Base-by-base conservation (phyloP, 2,113 vertebrate genomes). In the Galemys pyrenaicus region DNA sequence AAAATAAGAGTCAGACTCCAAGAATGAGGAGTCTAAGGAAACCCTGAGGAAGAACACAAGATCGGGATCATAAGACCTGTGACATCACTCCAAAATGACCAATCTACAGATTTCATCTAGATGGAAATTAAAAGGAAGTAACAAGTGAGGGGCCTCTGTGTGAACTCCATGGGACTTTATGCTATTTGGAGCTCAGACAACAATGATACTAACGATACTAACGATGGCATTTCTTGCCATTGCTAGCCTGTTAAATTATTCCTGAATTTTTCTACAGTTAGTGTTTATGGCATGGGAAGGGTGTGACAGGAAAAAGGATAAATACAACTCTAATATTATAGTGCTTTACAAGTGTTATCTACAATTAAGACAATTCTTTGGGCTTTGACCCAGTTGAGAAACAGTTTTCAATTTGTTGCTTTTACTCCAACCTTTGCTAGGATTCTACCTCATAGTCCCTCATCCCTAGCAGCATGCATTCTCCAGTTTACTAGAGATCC, bases 381-480 rank as follows among this genome's bases (percentile, higher is more conserved):
- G 15, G 11, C 3, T 81, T 44, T n/a, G n/a, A 28, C 1, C 51
- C 16, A 65, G 24, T 5, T 11, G 60, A 9, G 56, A 32, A 74
- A 93, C 2, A 37, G 20, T 6, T 49, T 87, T 74, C 37, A 46
- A 32, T 82, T 17, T 82, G n/a, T 71, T 17, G 24, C 54, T 86
- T 19, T 54, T 28, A 17, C 12, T 6, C 8, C 11, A 26, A 15
- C 11, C 2, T 1, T 44, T 28, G 11, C 4, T 46, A 32, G 4
- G 13, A 12, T 4, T 32, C 28, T 22, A 70, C 32, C 9, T 80
- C 32, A 16, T 32, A 9, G 17, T 4, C 1, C 6, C 0, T 30
- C 12, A 32, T 4, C 1, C 9, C 0, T n/a, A 82, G 67, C 2
- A 81, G 24, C 46, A 46, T 4, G 51, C 17, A 54, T 54, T 54